Evolutionary conservation across 2,888 invertebrate genomes (phyloP).

Genomic region (Agonum fuliginosum): DNA sequence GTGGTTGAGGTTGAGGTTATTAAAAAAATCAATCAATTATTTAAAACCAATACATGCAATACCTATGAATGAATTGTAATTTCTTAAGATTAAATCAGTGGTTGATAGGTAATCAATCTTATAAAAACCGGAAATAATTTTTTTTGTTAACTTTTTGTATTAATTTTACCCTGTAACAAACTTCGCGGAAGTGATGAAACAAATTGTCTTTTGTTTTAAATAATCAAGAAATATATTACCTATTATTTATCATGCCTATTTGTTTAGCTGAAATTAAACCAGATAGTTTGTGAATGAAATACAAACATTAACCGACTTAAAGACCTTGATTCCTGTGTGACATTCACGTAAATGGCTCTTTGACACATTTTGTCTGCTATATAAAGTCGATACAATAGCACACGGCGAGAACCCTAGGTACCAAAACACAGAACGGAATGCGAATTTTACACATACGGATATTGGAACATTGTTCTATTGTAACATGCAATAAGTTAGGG

Average conservation of each 20-base stretch:
- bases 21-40: conserved; percentile 20
- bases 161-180: neutral
- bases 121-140: neutral
- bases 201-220: neutral
- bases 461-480: conserved; percentile 23
- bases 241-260: too few relatives aligned
- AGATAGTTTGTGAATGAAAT: neutral
- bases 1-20: too few relatives aligned
- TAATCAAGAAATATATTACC: neutral
- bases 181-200: neutral
- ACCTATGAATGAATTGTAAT: conserved; percentile 14
- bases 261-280: too few relatives aligned
- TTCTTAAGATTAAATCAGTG: conserved; percentile 21
- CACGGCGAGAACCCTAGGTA: conserved; percentile 15
- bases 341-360: conserved; percentile 16
- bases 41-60: neutral
- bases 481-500: conserved; percentile 4
- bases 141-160: neutral
- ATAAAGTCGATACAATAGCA: conserved; percentile 18
- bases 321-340: conserved; percentile 7
- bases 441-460: conserved; percentile 27
- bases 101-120: conserved; percentile 3
- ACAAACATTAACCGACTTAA: neutral
- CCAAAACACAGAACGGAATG: neutral
- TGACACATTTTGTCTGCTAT: neutral